Evolutionary conservation across 2,888 invertebrate genomes (phyloP), one percentile per base, ranked within the genome.

Genomic region (Eupithecia abbreviata): DNA sequence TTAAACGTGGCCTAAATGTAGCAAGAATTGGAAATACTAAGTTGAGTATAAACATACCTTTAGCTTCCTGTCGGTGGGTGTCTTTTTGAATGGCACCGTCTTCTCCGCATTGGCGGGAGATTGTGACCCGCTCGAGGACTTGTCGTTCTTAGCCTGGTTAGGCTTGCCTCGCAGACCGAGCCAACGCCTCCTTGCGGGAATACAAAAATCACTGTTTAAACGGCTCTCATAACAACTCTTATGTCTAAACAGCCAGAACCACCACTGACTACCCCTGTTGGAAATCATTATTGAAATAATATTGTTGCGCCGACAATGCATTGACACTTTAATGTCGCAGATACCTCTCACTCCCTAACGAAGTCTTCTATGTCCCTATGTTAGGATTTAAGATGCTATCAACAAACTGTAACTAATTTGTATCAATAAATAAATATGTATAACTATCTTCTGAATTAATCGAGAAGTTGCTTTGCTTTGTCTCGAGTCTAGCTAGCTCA

Each of bases 51-150:
- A 69, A 58, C 18, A 18, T 71, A 74, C 97, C 96, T 97, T 97
- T 84, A 98, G 96, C 89, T 97, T 97, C 92, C 97, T 98, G 89
- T 98, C 98, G 69, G 98, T 97, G 79, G 96, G 96, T 85, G 97
- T 96, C 92, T 98, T 98, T 92, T 97, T 97, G 83, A 97, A 95
- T 67, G 96, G 96, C 41, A 95, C 93, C 5, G 95, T 93, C 82
- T 96, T 94, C 47, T 96, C 95, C 18, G 93, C 86, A 71, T 95
- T 89, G 67, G 95, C 92, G 66, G 95, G 90, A 65, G 92, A 90
- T 77, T 92, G 92, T 7, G 90, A 87, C 72, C 95, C 96, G 88
- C 93, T 95, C 47, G 96, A 89, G 6, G 95, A 90, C 87, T 98
- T 98, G 87, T 98, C 97, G 18, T 73, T 78, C 93, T 98, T 98